Percentiles rank a stretch among this genome's conserved stretches.
phyloP scores from a whole-genome alignment of 2,113 vertebrate genomes.

The Callipepla californica region DNA sequence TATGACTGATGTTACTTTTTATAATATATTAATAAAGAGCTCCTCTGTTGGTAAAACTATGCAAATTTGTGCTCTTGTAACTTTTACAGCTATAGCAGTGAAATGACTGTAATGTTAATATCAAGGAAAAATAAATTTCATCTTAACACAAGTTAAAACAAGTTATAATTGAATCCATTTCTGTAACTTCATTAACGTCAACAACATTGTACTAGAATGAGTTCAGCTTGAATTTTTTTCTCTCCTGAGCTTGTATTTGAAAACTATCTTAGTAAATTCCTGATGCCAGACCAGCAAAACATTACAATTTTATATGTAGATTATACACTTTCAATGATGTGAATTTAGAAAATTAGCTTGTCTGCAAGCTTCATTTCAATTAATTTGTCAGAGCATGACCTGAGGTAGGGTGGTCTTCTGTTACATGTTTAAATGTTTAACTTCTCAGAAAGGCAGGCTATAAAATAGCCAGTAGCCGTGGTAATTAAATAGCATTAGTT shows the following conservation, averaged over 20 bases:
- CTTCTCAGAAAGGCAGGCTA: background rate
- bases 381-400: background rate
- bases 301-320: background rate
- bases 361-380: background rate
- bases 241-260: background rate
- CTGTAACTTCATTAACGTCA: background rate
- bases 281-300: background rate
- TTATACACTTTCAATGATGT: background rate
- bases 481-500: background rate
- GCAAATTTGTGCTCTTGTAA: background rate
- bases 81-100: background rate
- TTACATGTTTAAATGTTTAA: background rate
- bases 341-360: background rate
- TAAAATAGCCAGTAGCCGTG: background rate
- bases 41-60: background rate
- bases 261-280: background rate
- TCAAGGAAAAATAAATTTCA: background rate
- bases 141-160: background rate
- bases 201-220: background rate
- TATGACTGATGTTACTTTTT: background rate
- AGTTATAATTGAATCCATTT: background rate
- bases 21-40: background rate
- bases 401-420: background rate
- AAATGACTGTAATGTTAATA: background rate
- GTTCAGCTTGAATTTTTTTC: background rate